Base-by-base conservation (phyloP, 1,140 invertebrate genomes). In the Saxidomus purpurata region DNA sequence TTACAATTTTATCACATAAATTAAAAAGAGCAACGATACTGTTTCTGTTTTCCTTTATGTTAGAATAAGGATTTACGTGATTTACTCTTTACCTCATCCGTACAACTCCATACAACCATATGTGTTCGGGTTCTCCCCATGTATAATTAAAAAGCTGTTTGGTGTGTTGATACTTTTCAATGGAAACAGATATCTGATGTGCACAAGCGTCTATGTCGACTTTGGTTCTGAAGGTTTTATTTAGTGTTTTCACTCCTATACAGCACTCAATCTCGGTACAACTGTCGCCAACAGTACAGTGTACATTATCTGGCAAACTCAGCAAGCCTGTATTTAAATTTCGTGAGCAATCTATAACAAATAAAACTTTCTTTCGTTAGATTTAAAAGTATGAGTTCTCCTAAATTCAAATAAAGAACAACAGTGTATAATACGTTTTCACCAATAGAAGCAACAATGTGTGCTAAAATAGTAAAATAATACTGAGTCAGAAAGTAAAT, bases 111-210 rank as follows among this genome's bases (percentile, higher is more conserved):
- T 59, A 55, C 11, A 84, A 17, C 55, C 43, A 77, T 0, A 84
- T 31, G 11, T 38, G 13, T 40, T 89, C 67, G 11, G 17, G 49
- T 47, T 67, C 36, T 67, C 88, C 90, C 83, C 88, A 91, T 6
- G 74, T 52, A 31, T 91, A 87, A 67, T 49, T 80, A 17, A 87
- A 63, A 17, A 82, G 19, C 3, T 82, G 40, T 43, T 82, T 82
- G 8, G 13, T 36, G 25, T 47, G n/a, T 55, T 67, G 6, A 38
- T 81, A 81, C 8, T 61, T 81, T 81, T 81, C 79, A 38, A 81
- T n/a, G 17, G 79, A 1, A 55, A 55, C 1, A 15, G 19, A 40
- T 6, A 81, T 55, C 34, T 81, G 28, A 63, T 59, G 49, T 55
- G 49, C 25, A 63, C 79, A 81, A 22, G 79, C 0, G 22, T 81